These are phyloP conservation scores for Pelmatolapia mariae DNA, from an alignment of 2,113 vertebrate species.

Conservation along the genomic window DNA sequence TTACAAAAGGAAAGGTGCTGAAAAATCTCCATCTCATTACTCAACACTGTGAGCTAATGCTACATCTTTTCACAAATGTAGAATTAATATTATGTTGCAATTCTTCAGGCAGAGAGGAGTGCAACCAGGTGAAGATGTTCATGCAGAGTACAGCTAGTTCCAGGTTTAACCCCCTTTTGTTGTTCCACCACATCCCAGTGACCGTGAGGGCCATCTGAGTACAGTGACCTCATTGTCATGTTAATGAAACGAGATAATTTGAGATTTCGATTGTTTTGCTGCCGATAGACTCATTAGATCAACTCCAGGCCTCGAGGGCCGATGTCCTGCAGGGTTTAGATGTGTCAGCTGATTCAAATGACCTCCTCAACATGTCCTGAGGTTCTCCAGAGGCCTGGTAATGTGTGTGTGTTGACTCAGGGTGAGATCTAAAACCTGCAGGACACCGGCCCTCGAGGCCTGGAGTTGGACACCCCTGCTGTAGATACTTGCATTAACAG, in stretches of 20 bases:
- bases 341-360: not conserved
- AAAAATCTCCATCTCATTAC: not conserved
- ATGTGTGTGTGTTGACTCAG: not conserved
- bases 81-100: not conserved
- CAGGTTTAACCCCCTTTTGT: rapidly evolving
- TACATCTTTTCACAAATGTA: not conserved
- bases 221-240: not conserved
- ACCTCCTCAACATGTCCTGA: not conserved
- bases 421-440: not conserved
- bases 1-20: not conserved
- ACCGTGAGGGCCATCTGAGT: not conserved
- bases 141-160: rapidly evolving
- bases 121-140: not conserved
- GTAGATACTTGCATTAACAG: not conserved
- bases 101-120: not conserved
- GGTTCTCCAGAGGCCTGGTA: not conserved
- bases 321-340: not conserved
- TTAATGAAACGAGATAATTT: not conserved
- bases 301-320: not conserved
- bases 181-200: not conserved
- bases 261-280: rapidly evolving
- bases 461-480: not conserved
- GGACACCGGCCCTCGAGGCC: not conserved
- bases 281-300: not conserved
- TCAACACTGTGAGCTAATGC: not conserved